Evolutionary conservation across 2,797 vertebrate genomes (phyloP).

Genomic region (Masticophis lateralis): DNA sequence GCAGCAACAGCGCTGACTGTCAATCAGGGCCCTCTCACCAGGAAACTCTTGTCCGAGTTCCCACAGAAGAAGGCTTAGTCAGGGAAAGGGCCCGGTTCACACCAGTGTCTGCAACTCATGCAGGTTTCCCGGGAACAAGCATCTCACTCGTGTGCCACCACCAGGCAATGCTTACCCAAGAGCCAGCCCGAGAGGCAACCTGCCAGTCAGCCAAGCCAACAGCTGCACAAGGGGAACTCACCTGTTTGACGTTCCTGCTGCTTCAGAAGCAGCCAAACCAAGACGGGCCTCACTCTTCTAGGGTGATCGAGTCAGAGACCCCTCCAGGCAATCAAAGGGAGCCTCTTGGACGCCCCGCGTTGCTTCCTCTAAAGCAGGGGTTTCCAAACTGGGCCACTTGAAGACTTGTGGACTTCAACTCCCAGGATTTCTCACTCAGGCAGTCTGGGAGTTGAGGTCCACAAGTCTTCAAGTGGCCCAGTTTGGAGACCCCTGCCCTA

Average conservation of each 20-base stretch:
- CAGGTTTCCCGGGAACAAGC: background rate
- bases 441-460: too few species aligned
- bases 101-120: background rate
- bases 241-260: too few species aligned
- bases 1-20: background rate
- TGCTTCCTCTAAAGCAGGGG: background rate
- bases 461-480: too few species aligned
- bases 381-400: too few species aligned
- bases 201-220: background rate
- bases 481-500: too few species aligned
- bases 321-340: background rate
- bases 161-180: background rate
- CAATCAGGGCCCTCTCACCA: background rate
- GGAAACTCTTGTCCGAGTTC: too few species aligned
- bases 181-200: background rate
- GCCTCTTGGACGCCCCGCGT: accelerated
- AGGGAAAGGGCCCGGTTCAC: background rate
- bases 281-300: background rate
- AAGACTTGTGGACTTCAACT: too few species aligned
- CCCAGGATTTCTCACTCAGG: too few species aligned
- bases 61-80: background rate
- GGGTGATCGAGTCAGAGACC: background rate
- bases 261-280: accelerated
- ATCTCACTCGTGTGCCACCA: too few species aligned
- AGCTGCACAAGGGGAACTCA: background rate